A percentile compares a stretch with the other conserved stretches of the same genome.
These are phyloP conservation scores for Mellilla xanthometata DNA, from an alignment of 2,888 invertebrate genomes.

Conservation along the genomic window DNA sequence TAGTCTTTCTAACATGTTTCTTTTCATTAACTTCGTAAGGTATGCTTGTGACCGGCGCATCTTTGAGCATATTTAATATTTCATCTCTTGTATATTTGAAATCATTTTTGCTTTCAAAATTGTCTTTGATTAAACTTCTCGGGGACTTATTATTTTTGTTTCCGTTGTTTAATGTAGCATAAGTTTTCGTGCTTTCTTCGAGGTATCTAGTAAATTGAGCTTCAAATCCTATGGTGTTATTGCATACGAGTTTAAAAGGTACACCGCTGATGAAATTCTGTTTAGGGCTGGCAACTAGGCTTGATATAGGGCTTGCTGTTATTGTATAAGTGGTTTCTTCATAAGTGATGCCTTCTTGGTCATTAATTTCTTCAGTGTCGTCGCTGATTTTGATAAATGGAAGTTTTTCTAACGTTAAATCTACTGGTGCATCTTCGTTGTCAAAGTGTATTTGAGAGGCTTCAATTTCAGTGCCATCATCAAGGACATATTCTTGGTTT, in stretches of 20 bases:
- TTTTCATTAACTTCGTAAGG: constrained; percentile 61
- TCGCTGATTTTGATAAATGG: constrained; percentile 62
- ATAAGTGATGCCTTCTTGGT: constrained; percentile 27
- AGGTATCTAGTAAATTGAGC: constrained; percentile 67
- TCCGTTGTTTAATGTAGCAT: constrained; percentile 52
- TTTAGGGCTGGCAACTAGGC: constrained; percentile 52
- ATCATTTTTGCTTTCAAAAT: constrained; percentile 50
- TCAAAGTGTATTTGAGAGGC: constrained; percentile 77
- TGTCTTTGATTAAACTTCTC: constrained; percentile 51
- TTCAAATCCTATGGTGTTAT: constrained; percentile 63
- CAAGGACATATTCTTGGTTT: constrained; percentile 63
- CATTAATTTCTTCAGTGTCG: constrained; percentile 42
- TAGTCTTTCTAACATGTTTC: constrained; percentile 66
- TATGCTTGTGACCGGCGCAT: constrained; percentile 66
- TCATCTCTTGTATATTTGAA: constrained; percentile 63
- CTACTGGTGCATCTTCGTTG: constrained; percentile 66
- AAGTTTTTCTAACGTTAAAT: constrained; percentile 63
- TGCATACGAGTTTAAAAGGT: constrained; percentile 68
- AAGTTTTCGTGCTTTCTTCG: constrained; percentile 56
- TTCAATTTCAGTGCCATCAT: constrained; percentile 73
- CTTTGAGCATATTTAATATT: constrained; percentile 72
- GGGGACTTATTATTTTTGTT: constrained; percentile 57
- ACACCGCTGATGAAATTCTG: constrained; percentile 60
- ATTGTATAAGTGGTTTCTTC: constrained; percentile 59
- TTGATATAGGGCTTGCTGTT: constrained; percentile 59